phyloP scores from a whole-genome alignment of 2,113 vertebrate species.

The Hypomesus transpacificus region DNA sequence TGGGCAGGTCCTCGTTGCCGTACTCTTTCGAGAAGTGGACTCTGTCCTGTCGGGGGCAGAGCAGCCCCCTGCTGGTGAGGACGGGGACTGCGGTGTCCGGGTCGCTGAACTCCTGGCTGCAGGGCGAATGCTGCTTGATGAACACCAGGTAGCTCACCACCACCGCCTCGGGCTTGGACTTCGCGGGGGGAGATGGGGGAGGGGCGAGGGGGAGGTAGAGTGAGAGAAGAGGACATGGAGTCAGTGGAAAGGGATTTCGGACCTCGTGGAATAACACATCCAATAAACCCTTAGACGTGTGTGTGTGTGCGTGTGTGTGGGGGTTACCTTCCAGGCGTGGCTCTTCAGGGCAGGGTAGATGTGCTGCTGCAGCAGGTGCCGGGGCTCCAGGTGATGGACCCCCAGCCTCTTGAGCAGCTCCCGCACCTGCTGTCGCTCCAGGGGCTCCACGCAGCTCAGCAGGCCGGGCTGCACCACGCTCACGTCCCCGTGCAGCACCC shows the following conservation, averaged over 20 bases:
- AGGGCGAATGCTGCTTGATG: slow-evolving; percentile 70
- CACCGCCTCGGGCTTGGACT: slow-evolving; percentile 65
- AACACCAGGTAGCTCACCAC: slow-evolving; percentile 75
- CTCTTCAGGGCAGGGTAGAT: slow-evolving; percentile 68
- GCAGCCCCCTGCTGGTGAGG: slow-evolving; percentile 70
- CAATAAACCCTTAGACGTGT: too few relatives aligned
- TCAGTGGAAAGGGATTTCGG: too few relatives aligned
- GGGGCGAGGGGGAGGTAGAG: neutral
- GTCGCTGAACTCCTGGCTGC: slow-evolving; percentile 48
- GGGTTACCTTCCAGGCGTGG: slow-evolving; percentile 68
- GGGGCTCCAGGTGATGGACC: slow-evolving; percentile 72
- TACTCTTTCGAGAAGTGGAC: slow-evolving; percentile 74
- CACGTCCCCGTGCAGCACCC: slow-evolving; percentile 67
- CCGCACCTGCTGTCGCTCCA: slow-evolving; percentile 71
- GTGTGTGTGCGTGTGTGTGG: neutral
- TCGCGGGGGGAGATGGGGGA: neutral
- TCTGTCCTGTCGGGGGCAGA: slow-evolving; percentile 50
- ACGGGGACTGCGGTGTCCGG: slow-evolving; percentile 59
- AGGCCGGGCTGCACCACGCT: slow-evolving; percentile 64
- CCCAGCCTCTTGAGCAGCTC: slow-evolving; percentile 71
- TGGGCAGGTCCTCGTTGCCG: slow-evolving; percentile 64
- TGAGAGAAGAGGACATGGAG: neutral
- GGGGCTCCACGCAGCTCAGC: slow-evolving; percentile 65
- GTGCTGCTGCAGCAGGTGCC: slow-evolving; percentile 71
- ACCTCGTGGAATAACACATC: too few relatives aligned